phyloP scores from a whole-genome alignment of 2,888 invertebrate species.

The Rhopalosiphum nymphaeae region DNA sequence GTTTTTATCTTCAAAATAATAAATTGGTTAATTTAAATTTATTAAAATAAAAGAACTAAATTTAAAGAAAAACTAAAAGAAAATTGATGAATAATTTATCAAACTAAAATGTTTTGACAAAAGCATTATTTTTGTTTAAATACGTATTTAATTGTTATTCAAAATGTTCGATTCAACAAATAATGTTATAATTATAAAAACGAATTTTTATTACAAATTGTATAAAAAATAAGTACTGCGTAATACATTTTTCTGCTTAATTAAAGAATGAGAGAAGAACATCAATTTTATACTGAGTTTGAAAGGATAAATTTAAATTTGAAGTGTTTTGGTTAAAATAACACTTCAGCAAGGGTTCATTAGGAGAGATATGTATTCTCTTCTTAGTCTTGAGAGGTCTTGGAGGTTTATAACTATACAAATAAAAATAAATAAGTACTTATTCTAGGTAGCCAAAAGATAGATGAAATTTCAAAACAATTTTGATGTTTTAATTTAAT shows the following conservation, averaged over 20 bases:
- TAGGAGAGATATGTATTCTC: not conserved
- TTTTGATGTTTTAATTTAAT: not conserved
- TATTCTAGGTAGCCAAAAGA: not conserved
- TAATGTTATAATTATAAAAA: too few species aligned
- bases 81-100: too few species aligned
- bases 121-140: too few species aligned
- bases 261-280: not conserved
- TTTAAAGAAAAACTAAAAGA: too few species aligned
- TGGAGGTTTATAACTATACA: not conserved
- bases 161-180: too few species aligned
- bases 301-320: not conserved
- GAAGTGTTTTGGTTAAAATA: not conserved
- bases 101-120: too few species aligned
- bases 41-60: too few species aligned
- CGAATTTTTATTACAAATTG: too few species aligned
- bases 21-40: too few species aligned
- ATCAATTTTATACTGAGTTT: not conserved
- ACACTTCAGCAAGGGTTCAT: not conserved
- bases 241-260: not conserved
- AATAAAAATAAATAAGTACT: not conserved
- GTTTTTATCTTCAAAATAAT: too few species aligned
- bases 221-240: too few species aligned
- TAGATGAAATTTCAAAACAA: not conserved
- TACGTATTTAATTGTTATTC: too few species aligned
- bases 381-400: not conserved